Percentiles rank a stretch among this genome's conserved stretches.
phyloP scores from a whole-genome alignment of 2,888 invertebrate species.

The Ditula angustiorana region DNA sequence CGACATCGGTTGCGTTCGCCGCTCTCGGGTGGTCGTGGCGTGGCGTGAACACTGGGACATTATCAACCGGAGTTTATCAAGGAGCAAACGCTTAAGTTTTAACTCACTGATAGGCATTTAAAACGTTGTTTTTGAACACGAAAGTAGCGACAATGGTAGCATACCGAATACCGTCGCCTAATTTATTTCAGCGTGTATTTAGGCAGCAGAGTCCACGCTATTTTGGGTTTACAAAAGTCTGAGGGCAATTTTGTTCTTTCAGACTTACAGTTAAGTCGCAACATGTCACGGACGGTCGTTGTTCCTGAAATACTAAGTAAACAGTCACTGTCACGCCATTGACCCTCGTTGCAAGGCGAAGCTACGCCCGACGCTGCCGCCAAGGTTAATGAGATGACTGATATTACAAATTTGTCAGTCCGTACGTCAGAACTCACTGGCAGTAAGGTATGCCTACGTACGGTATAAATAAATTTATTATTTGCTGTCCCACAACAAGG shows the following conservation, averaged over 20 bases:
- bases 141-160: neutral
- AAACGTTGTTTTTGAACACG: neutral
- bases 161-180: neutral
- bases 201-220: neutral
- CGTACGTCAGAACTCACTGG: conserved; percentile 20
- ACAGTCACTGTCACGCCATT: conserved; percentile 60
- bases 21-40: conserved; percentile 74
- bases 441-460: too few species aligned
- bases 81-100: conserved; percentile 52
- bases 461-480: too few species aligned
- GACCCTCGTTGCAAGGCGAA: conserved; percentile 60
- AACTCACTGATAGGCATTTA: neutral
- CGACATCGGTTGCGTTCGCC: conserved; percentile 62
- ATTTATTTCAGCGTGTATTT: neutral
- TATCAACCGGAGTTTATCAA: conserved; percentile 70
- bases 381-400: conserved; percentile 48
- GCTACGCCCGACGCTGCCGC: conserved; percentile 45
- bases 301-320: conserved; percentile 68
- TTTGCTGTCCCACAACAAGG: too few species aligned
- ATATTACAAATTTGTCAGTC: conserved; percentile 35
- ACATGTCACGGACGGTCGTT: conserved; percentile 71
- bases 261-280: neutral
- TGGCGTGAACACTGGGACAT: conserved; percentile 53
- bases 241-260: conserved; percentile 6
- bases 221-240: neutral